Evolutionary conservation across 2,797 vertebrate genomes (phyloP).

Genomic region (Spheniscus humboldti): DNA sequence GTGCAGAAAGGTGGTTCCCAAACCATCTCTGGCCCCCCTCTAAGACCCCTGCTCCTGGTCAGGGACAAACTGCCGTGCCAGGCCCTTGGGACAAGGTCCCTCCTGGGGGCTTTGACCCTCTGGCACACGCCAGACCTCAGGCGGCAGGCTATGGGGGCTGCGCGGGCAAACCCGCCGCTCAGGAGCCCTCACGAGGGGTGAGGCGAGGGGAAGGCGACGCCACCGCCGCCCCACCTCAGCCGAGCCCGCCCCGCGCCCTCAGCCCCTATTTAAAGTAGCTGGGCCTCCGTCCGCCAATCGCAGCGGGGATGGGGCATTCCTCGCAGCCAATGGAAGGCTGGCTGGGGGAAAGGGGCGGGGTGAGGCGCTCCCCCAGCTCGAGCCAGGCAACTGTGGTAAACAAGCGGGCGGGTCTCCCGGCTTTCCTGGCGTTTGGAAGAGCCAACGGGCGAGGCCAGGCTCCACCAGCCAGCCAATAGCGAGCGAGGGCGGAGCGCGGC

Average conservation of each 20-base stretch:
- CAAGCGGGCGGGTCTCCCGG: background rate
- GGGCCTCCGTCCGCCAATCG: background rate
- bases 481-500: background rate
- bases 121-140: background rate
- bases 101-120: no score
- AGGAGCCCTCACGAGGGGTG: accelerated
- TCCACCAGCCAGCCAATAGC: background rate
- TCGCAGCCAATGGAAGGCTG: background rate
- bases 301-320: background rate
- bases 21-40: accelerated
- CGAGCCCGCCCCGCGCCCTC: accelerated
- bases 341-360: background rate
- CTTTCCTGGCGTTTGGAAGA: background rate
- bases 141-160: accelerated
- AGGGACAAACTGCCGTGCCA: no score
- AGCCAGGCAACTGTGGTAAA: constrained; percentile 32
- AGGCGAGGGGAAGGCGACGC: accelerated
- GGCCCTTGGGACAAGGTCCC: accelerated
- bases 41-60: no score
- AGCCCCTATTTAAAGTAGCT: background rate
- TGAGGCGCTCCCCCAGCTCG: accelerated
- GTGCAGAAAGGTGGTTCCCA: background rate
- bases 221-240: accelerated
- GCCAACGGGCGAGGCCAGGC: background rate
- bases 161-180: accelerated